Evolutionary conservation across 2,888 invertebrate species (phyloP).

Genomic region (Xestoiulus laeticollis): DNA sequence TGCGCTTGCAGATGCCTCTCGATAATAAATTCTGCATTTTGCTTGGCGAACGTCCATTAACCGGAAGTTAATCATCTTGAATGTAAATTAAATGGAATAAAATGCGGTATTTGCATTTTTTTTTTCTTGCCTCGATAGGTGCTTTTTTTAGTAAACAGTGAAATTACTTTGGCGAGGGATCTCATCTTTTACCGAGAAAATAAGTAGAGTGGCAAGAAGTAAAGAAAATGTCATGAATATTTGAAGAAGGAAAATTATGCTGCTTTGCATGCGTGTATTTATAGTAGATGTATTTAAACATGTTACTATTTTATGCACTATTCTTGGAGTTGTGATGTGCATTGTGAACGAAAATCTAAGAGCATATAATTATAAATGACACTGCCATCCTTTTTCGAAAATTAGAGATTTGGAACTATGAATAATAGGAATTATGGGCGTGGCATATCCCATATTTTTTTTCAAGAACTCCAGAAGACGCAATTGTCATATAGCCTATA

Average conservation of each 20-base stretch:
- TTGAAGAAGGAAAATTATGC: constrained; percentile 8
- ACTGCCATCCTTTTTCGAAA: not conserved
- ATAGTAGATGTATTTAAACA: not conserved
- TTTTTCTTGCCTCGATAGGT: not conserved
- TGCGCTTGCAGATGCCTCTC: not conserved
- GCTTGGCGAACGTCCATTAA: not conserved
- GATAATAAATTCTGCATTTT: not conserved
- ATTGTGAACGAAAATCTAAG: not conserved
- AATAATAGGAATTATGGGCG: too few relatives aligned
- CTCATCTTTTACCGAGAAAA: not conserved
- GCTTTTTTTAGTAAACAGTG: not conserved
- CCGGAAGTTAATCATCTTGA: not conserved
- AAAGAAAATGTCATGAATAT: constrained; percentile 28
- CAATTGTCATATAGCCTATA: too few relatives aligned
- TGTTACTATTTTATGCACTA: constrained; percentile 12
- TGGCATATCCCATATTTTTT: too few relatives aligned
- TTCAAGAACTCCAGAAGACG: too few relatives aligned
- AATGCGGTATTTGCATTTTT: not conserved
- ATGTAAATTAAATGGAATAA: not conserved
- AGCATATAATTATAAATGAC: not conserved
- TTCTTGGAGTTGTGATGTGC: not conserved
- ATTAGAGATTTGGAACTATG: not conserved
- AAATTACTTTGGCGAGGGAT: not conserved
- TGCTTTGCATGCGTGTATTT: not conserved
- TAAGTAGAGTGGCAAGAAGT: not conserved